A percentile compares a stretch with the other conserved stretches of the same genome.
Evolutionary conservation across 2,888 invertebrate species (phyloP).

Genomic region (Bimastos eiseni): DNA sequence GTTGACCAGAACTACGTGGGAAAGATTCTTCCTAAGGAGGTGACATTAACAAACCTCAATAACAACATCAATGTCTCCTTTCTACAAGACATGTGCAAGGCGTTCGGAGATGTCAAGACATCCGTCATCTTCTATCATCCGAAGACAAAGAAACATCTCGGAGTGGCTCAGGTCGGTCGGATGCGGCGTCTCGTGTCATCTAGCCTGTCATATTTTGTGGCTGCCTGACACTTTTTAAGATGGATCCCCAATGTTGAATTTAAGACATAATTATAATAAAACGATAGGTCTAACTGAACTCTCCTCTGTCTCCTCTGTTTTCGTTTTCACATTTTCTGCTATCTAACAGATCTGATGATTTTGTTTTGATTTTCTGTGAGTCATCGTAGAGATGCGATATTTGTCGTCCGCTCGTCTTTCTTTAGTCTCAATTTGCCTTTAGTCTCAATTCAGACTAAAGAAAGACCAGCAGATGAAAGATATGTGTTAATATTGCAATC

Average conservation of each 20-base stretch:
- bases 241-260: too few relatives aligned
- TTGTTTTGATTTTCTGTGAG: too few relatives aligned
- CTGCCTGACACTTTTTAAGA: too few relatives aligned
- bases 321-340: too few relatives aligned
- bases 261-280: neutral
- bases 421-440: too few relatives aligned
- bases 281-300: neutral
- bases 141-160: conserved; percentile 87
- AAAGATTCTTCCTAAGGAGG: conserved; percentile 85
- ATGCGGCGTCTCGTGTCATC: too few relatives aligned
- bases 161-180: conserved; percentile 73
- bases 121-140: conserved; percentile 91
- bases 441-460: too few relatives aligned
- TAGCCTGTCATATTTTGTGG: too few relatives aligned
- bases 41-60: conserved; percentile 92
- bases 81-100: conserved; percentile 72
- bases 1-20: conserved; percentile 87
- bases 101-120: conserved; percentile 85
- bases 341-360: neutral
- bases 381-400: too few relatives aligned
- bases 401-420: neutral
- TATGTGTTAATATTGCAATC: neutral
- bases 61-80: conserved; percentile 95
- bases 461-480: too few relatives aligned
- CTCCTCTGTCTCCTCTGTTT: too few relatives aligned